Base-by-base conservation (phyloP, 2,888 invertebrate species). In the Pteria penguin region DNA sequence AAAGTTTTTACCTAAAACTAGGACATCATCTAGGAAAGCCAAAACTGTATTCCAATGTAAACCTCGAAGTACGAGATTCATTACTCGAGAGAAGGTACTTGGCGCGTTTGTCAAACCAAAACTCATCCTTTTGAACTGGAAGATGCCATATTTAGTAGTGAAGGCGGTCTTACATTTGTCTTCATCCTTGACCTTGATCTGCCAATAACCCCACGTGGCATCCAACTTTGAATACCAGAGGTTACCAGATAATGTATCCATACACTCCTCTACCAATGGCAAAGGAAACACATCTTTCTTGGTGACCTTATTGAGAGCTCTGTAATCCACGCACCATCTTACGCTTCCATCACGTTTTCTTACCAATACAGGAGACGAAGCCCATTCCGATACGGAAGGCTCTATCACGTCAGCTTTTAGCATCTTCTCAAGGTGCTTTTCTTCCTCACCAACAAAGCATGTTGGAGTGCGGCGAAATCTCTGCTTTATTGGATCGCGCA, bases 91-190 rank as follows among this genome's bases (percentile, higher is more conserved):
- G 55, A 75, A 82, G 1, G 83, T 82, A 85, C n/a, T n/a, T n/a
- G n/a, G n/a, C n/a, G n/a, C n/a, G n/a, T n/a, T n/a, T n/a, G n/a
- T n/a, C n/a, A n/a, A 60, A 3, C 86, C 84, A 33, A 84, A 82
- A 2, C 81, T 82, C 84, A 86, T 74, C 18, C 76, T 32, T 1
- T 71, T 69, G 70, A 72, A 80, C 63, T 86, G 82, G 55, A 73
- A 84, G 24, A 86, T 69, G 3, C 84, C 80, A 62, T 76, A 80
- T 24, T 77, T 76, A 14, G 84, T 84, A n/a, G 68, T 73, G 62
- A 86, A 84, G 5, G 86, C 83, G 8, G 84, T 84, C 66, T 84
- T 86, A 14, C 62, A 60, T 14, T 72, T 31, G n/a, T n/a, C n/a
- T n/a, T n/a, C n/a, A n/a, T n/a, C n/a, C n/a, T n/a, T n/a, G n/a